Conservation (phyloP, 2,113 vertebrate species). For the Globicephala melas region DNA sequence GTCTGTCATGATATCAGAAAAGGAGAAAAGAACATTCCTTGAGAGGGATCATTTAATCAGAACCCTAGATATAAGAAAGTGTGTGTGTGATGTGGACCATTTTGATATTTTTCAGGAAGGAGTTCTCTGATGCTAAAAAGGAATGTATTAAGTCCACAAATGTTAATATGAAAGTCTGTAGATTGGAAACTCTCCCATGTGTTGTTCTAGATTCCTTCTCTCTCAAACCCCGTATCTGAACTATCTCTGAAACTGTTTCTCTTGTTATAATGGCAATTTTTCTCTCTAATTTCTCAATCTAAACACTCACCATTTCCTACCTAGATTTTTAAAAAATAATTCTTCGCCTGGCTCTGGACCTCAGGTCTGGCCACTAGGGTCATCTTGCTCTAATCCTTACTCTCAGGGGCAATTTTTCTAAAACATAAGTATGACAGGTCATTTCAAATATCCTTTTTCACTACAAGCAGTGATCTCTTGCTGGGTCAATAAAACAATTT, state of each 20-base stretch:
- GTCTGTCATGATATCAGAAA: constrained; percentile 27
- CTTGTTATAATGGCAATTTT: not conserved
- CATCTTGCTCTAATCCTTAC: not conserved
- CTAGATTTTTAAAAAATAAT: not conserved
- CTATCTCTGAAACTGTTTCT: not conserved
- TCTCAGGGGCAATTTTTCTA: not conserved
- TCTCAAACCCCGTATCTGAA: not conserved
- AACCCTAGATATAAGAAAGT: not conserved
- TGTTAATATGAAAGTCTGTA: not conserved
- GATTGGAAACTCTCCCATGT: not conserved
- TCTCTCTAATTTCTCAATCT: not conserved
- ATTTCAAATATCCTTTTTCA: not conserved
- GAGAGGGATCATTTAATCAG: not conserved
- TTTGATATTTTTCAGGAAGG: not conserved
- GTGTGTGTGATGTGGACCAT: not conserved
- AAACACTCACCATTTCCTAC: not conserved
- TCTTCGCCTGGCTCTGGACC: not conserved
- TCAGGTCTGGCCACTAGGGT: not conserved
- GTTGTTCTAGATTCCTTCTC: not conserved
- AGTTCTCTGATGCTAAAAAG: not conserved
- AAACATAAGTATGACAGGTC: not conserved
- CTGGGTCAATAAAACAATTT: not conserved
- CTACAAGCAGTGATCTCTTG: not conserved
- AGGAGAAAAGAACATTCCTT: not conserved
- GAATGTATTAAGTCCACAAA: not conserved